Percentiles rank a stretch among this genome's conserved stretches.
These are phyloP conservation scores for Amiota communis DNA, from an alignment of 2,888 invertebrate genomes.

Conservation along the genomic window DNA sequence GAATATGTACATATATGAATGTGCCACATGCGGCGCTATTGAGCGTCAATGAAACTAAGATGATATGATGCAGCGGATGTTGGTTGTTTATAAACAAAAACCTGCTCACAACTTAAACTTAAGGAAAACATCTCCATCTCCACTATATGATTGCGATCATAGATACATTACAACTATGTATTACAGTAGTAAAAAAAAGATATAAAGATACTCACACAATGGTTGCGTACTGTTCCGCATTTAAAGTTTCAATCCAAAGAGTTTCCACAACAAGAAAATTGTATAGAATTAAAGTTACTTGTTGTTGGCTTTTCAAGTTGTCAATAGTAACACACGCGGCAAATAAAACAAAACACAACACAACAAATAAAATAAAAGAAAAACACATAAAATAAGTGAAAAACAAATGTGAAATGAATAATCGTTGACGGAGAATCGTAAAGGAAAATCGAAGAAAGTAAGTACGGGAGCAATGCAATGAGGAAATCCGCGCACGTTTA, in stretches of 20 bases:
- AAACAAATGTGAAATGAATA: neutral
- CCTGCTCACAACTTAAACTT: neutral
- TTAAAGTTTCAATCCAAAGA: conserved; percentile 40
- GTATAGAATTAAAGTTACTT: conserved; percentile 31
- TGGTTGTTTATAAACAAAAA: conserved; percentile 21
- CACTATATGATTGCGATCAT: too few species aligned
- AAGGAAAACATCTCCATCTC: too few species aligned
- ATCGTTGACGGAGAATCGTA: neutral
- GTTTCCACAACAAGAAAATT: conserved; percentile 34
- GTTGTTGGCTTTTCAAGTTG: conserved; percentile 30
- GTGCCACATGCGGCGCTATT: conserved; percentile 5
- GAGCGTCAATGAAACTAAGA: neutral
- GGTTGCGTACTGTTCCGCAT: conserved; percentile 55
- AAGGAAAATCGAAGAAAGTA: conserved; percentile 12
- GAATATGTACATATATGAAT: neutral
- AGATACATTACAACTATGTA: neutral
- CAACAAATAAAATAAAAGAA: too few species aligned
- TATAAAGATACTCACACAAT: conserved; percentile 53
- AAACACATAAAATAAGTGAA: neutral
- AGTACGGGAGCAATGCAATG: conserved; percentile 1
- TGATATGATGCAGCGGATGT: conserved; percentile 9
- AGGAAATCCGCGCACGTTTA: conserved; percentile 18
- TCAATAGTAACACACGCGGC: conserved; percentile 43
- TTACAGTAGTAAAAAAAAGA: conserved; percentile 6
- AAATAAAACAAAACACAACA: neutral